A percentile compares a stretch with the other conserved stretches of the same genome.
phyloP scores from a whole-genome alignment of 2,888 invertebrate genomes.

The Phania funesta region DNA sequence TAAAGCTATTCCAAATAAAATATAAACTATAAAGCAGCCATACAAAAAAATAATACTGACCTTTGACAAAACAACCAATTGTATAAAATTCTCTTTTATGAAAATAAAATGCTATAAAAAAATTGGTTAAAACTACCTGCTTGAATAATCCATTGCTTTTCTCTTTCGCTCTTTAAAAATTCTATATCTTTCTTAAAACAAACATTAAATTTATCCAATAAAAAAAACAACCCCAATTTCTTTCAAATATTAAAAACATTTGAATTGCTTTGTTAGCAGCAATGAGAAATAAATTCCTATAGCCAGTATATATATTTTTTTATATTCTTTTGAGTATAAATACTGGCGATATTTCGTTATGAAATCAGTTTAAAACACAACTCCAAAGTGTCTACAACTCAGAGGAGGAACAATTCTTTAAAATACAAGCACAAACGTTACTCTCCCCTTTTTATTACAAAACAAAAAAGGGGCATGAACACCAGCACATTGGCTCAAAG shows the following conservation, averaged over 20 bases:
- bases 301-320: too few species aligned
- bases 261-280: slow-evolving; percentile 26
- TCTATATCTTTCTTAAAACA: not conserved
- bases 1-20: not conserved
- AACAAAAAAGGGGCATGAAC: not conserved
- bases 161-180: slow-evolving; percentile 3
- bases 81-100: slow-evolving; percentile 1
- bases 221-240: slow-evolving; percentile 55
- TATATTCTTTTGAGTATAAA: slow-evolving; percentile 48
- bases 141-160: not conserved
- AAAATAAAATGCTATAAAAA: not conserved
- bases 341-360: slow-evolving; percentile 20
- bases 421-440: not conserved
- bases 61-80: slow-evolving; percentile 56
- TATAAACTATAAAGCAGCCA: not conserved
- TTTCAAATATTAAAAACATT: slow-evolving; percentile 17
- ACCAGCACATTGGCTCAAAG: too few species aligned
- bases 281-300: slow-evolving; percentile 21
- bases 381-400: slow-evolving; percentile 58
- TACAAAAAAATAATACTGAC: slow-evolving; percentile 52
- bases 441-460: not conserved
- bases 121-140: slow-evolving; percentile 52
- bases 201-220: not conserved
- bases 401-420: slow-evolving; percentile 1
- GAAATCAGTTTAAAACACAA: slow-evolving; percentile 54